A percentile compares a stretch with the other conserved stretches of the same genome.
phyloP scores from a whole-genome alignment of 2,797 vertebrate genomes.

The Sebastes itinus region DNA sequence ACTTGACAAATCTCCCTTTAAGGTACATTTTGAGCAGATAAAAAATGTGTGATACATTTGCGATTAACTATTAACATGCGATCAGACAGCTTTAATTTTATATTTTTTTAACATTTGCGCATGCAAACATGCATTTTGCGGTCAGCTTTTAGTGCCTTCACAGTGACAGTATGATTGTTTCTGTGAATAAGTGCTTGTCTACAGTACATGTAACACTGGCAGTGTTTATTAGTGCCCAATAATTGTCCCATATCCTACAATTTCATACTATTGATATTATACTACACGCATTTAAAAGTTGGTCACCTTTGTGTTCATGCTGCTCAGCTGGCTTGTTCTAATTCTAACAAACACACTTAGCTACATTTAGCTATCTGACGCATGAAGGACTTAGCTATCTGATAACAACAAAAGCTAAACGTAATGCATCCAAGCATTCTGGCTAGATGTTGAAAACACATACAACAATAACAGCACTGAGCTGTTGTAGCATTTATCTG shows the following conservation, averaged over 20 bases:
- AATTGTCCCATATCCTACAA: not conserved
- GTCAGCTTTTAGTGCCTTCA: conserved; percentile 6
- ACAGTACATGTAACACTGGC: not conserved
- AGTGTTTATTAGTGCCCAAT: not conserved
- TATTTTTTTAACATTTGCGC: not conserved
- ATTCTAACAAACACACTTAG: not conserved
- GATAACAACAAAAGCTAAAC: not conserved
- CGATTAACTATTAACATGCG: too few species aligned
- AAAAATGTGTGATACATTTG: too few species aligned
- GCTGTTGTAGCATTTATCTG: not conserved
- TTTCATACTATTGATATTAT: not conserved
- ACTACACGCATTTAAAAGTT: not conserved
- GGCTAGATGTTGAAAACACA: not conserved
- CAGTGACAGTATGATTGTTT: not conserved
- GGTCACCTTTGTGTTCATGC: not conserved
- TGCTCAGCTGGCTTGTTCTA: too few species aligned
- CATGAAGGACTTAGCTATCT: not conserved
- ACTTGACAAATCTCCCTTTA: too few species aligned
- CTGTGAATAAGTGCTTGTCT: not conserved
- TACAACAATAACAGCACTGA: not conserved
- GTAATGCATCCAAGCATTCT: not conserved
- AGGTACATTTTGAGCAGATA: too few species aligned
- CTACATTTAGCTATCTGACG: not conserved
- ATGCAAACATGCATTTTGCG: not conserved
- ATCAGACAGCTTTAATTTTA: too few species aligned